Percentiles rank a stretch among this genome's conserved stretches.
Conservation (phyloP, 2,888 invertebrate species). For the Epistrophe grossulariae region DNA sequence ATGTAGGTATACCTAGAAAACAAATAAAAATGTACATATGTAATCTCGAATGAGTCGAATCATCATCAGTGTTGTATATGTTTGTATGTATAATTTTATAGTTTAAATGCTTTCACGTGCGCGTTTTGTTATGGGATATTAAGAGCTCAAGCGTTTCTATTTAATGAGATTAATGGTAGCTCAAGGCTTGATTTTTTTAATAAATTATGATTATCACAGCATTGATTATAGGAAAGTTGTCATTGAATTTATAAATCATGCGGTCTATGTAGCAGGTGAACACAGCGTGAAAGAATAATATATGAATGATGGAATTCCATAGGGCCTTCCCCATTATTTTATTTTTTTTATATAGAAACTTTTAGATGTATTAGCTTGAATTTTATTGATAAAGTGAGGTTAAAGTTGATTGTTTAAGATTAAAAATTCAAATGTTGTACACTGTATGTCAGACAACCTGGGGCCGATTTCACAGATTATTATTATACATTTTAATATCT, state of each 20-base stretch:
- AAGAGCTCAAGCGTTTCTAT: conserved; percentile 8
- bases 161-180: conserved; percentile 12
- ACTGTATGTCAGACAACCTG: no score
- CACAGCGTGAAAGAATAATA: background rate
- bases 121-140: conserved; percentile 9
- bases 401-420: background rate
- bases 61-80: conserved; percentile 9
- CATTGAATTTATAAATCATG: conserved; percentile 21
- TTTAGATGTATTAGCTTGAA: background rate
- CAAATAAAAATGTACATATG: conserved; percentile 1
- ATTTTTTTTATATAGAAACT: background rate
- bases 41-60: background rate
- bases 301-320: conserved; percentile 12
- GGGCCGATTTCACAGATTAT: no score
- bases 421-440: no score
- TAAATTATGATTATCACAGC: conserved; percentile 1
- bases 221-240: conserved; percentile 17
- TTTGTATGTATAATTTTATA: background rate
- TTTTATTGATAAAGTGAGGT: background rate
- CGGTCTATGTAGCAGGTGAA: conserved; percentile 9
- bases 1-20: conserved; percentile 17
- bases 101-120: conserved; percentile 33
- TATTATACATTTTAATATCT: no score
- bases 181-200: conserved; percentile 17
- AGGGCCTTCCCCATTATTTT: background rate